Base-by-base conservation (phyloP, 2,113 vertebrate species). In the Aegotheles bennettii region DNA sequence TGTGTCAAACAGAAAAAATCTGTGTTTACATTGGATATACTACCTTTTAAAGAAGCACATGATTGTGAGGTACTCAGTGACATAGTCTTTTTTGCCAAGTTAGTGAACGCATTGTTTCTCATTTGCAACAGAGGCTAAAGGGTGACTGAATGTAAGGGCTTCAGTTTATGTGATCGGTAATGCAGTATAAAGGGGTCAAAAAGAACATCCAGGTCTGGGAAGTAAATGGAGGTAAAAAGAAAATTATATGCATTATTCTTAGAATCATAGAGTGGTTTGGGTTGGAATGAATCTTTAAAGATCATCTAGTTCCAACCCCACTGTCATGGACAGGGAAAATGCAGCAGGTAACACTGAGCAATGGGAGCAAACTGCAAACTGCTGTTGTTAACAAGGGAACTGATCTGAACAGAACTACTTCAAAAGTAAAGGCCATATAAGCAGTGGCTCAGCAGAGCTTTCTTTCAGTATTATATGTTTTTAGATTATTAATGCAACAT, bases 281-380 rank as follows among this genome's bases (percentile, higher is more conserved):
- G 16, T 53, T 60, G 8, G 35, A 56, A 86, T 29, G 4, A 19
- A 57, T 87, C 26, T 53, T 61, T 71, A 43, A 63, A 73, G n/a
- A 76, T 29, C n/a, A 57, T 25, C 36, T 61, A 38, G 15, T 86
- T 84, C n/a, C 14, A 61, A 10, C 5, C 1, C 3, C 6, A 2
- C 10, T 31, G 14, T 3, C 4, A 1, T 0, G 21, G 48, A 64
- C n/a, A 69, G 26, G 13, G 16, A 70, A 79, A 54, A 67, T 21
- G 9, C 14, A 70, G 14, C 31, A 63, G 26, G 15, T 35, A 57
- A 53, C 25, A 59, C 12, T 50, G 25, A 74, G 11, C 0, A 0
- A 40, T 9, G 31, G 40, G 35, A 84, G 6, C 9, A 51, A 79
- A 74, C 8, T 47, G 6, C 9, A 51, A 79, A 74, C 8, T 47